phyloP scores from a whole-genome alignment of 2,888 invertebrate genomes.

The Drosophila austrosaltans region DNA sequence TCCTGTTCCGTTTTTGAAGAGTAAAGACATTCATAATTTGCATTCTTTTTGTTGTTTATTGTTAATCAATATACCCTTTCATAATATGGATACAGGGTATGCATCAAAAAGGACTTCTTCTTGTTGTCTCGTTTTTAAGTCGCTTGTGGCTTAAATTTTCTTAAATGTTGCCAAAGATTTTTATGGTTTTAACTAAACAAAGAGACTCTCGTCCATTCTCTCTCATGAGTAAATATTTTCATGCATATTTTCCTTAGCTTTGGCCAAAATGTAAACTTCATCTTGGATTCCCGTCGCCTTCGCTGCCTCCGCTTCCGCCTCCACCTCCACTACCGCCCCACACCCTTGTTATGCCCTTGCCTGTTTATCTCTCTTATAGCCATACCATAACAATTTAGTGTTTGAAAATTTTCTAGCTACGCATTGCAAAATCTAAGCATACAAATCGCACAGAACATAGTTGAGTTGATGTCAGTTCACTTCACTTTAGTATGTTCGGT shows the following conservation, averaged over 20 bases:
- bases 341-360: constrained; percentile 9
- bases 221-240: constrained; percentile 78
- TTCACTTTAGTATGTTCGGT: constrained; percentile 16
- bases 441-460: constrained; percentile 24
- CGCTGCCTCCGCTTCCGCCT: not conserved
- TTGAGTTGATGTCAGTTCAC: constrained; percentile 37
- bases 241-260: constrained; percentile 59
- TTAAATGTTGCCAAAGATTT: constrained; percentile 73
- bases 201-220: constrained; percentile 20
- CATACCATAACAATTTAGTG: constrained; percentile 71
- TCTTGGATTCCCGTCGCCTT: not conserved
- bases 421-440: constrained; percentile 64
- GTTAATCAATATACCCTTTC: not conserved
- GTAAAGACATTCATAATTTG: no score
- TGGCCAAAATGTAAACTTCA: constrained; percentile 46
- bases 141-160: constrained; percentile 78
- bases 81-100: not conserved
- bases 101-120: constrained; percentile 46
- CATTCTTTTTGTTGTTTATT: no score
- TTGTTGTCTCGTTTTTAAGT: constrained; percentile 68
- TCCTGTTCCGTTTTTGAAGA: no score
- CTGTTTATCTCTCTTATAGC: constrained; percentile 48
- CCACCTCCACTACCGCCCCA: not conserved
- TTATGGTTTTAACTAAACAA: constrained; percentile 79
- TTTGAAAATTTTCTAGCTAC: constrained; percentile 69